These are phyloP conservation scores for Sphinx pinastri DNA, from an alignment of 2,888 invertebrate genomes.

Conservation along the genomic window DNA sequence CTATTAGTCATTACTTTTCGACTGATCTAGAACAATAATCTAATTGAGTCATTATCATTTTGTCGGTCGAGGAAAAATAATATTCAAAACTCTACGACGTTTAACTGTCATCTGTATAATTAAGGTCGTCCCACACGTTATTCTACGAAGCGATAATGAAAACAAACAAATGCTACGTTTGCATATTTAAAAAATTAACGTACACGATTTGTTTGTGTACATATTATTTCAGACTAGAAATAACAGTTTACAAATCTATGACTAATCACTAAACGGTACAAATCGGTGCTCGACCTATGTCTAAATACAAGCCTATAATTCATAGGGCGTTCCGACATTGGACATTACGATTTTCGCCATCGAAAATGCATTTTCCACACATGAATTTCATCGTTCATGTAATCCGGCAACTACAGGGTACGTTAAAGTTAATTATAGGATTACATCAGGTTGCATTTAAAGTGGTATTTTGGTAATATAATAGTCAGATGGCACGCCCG, in stretches of 20 bases:
- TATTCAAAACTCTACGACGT: background rate
- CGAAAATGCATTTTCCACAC: conserved; percentile 78
- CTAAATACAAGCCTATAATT: conserved; percentile 69
- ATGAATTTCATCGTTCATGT: conserved; percentile 65
- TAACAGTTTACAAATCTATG: conserved; percentile 45
- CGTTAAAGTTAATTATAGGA: conserved; percentile 83
- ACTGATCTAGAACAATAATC: background rate
- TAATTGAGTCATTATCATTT: background rate
- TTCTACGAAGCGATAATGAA: background rate
- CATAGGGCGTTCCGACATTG: conserved; percentile 60
- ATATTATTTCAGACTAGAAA: conserved; percentile 7
- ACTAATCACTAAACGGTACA: conserved; percentile 38
- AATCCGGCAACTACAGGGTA: conserved; percentile 57
- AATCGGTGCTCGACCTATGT: conserved; percentile 44
- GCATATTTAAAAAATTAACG: conserved; percentile 8
- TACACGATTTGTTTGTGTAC: conserved; percentile 3
- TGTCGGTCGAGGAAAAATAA: background rate
- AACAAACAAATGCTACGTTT: background rate
- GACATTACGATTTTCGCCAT: conserved; percentile 71
- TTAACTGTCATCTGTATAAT: background rate
- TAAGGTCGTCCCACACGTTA: background rate
- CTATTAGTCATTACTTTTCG: background rate
- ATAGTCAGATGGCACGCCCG: conserved; percentile 83
- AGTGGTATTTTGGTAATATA: conserved; percentile 83
- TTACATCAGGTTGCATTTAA: conserved; percentile 77